These are phyloP conservation scores for Thinocorus orbignyianus DNA, from an alignment of 2,113 vertebrate species.

Conservation along the genomic window DNA sequence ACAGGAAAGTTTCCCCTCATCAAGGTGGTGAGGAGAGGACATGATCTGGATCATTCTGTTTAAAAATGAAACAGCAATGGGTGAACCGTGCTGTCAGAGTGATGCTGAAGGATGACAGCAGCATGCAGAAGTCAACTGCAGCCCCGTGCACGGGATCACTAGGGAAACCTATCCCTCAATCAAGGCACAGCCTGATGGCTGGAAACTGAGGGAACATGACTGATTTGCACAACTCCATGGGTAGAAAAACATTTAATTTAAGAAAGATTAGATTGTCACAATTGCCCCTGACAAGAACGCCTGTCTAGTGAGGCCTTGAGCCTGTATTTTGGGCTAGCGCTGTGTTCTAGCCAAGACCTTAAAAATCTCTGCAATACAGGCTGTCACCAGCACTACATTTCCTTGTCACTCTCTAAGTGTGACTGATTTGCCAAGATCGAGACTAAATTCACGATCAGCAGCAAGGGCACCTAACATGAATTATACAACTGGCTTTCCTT, in stretches of 20 bases:
- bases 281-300: background rate
- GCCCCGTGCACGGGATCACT: background rate
- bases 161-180: background rate
- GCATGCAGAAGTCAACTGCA: background rate
- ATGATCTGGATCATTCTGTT: background rate
- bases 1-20: background rate
- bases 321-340: background rate
- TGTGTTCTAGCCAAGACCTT: background rate
- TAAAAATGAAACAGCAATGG: background rate
- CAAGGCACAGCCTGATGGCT: background rate
- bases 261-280: background rate
- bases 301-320: background rate
- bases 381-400: background rate
- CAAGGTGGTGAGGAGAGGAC: background rate
- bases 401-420: conserved; percentile 38
- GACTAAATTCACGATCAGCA: conserved; percentile 26
- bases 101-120: background rate
- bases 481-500: conserved; percentile 36
- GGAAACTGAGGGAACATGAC: background rate
- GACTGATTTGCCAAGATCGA: conserved; percentile 55
- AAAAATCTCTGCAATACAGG: background rate
- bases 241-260: background rate
- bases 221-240: background rate
- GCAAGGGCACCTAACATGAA: conserved; percentile 46
- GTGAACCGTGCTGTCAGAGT: background rate